Percentiles rank a stretch among this genome's conserved stretches.
These are phyloP conservation scores for Megalops cyprinoides DNA, from an alignment of 2,797 vertebrate genomes.

Conservation along the genomic window DNA sequence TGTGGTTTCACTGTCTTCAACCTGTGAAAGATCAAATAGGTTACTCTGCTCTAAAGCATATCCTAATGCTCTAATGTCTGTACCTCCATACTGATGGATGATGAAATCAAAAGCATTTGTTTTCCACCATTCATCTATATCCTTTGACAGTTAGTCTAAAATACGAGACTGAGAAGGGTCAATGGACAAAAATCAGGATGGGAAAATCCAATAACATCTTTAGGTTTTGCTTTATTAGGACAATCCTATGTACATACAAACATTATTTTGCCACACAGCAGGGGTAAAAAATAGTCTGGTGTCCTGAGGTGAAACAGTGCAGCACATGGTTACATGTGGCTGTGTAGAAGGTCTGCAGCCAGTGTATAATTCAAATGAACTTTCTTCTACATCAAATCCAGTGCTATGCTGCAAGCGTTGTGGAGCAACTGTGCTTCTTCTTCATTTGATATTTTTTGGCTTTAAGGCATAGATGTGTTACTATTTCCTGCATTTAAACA, in stretches of 20 bases:
- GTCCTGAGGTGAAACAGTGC: not conserved
- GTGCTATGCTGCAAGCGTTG: not conserved
- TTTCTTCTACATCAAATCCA: not conserved
- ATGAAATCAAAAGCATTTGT: not conserved
- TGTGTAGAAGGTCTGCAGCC: not conserved
- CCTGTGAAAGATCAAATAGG: not conserved
- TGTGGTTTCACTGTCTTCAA: not conserved
- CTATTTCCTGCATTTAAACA: not conserved
- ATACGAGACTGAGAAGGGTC: not conserved
- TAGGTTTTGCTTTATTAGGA: not conserved
- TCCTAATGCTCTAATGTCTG: not conserved
- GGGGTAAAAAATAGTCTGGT: not conserved
- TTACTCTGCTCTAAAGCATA: not conserved
- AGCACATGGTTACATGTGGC: not conserved
- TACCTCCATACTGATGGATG: not conserved
- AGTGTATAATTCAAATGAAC: not conserved
- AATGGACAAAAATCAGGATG: not conserved
- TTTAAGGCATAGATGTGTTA: not conserved
- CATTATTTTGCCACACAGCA: not conserved
- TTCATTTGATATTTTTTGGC: not conserved
- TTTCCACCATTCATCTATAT: not conserved
- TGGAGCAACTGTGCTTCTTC: not conserved
- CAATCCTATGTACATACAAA: too few relatives aligned
- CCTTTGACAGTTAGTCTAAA: not conserved
- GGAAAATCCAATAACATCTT: not conserved